phyloP scores from a whole-genome alignment of 2,888 invertebrate genomes.

The Caradrina clavipalpis region DNA sequence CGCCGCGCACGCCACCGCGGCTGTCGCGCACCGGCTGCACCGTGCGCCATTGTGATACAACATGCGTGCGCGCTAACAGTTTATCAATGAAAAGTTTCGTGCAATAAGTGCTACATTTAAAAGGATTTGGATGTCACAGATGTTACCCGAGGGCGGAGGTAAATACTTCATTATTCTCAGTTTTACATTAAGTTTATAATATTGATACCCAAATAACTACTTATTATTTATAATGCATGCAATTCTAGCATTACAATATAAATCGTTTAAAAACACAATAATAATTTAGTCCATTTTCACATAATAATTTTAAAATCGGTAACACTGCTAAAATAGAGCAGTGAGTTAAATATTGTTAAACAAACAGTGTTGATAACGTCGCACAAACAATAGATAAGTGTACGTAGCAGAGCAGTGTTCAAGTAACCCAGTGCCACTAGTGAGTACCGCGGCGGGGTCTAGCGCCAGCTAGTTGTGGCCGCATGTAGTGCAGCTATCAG shows the following conservation, averaged over 20 bases:
- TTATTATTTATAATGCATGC: background rate
- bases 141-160: conserved; percentile 89
- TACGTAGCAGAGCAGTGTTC: conserved; percentile 18
- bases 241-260: background rate
- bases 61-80: conserved; percentile 55
- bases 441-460: conserved; percentile 6
- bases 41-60: conserved; percentile 44
- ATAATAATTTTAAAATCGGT: background rate
- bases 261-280: too few species aligned
- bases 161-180: conserved; percentile 69
- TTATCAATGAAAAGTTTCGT: conserved; percentile 71
- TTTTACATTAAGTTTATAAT: background rate
- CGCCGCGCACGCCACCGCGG: conserved; percentile 37
- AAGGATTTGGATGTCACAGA: conserved; percentile 87
- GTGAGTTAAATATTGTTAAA: conserved; percentile 9
- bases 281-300: background rate
- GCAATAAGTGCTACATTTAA: conserved; percentile 67
- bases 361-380: conserved; percentile 16
- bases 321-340: conserved; percentile 1
- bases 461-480: background rate
- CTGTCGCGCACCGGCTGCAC: conserved; percentile 47
- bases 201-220: background rate
- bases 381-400: conserved; percentile 32
- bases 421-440: conserved; percentile 42
- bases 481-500: conserved; percentile 13